Base-by-base conservation (phyloP, 2,888 invertebrate species). In the Pseudococcus longispinus region DNA sequence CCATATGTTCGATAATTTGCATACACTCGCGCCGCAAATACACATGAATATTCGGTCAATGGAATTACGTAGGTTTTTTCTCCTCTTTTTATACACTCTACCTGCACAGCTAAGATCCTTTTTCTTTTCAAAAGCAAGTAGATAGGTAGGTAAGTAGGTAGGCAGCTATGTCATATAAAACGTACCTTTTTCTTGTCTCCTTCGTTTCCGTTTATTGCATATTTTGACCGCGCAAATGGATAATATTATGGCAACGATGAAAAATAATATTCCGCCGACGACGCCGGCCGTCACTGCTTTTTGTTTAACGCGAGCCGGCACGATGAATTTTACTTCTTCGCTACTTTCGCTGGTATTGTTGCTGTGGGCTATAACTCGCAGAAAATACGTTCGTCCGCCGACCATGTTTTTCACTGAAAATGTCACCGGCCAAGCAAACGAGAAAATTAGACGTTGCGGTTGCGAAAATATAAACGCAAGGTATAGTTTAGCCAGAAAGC, bases 141-240 rank as follows among this genome's bases (percentile, higher is more conserved):
- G 8, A 37, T 37, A 37, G 37, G 37, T 37, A 37, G 15, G 15
- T 46, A 46, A 46, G 13, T 13, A 46, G 13, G 15, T 46, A 46
- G 9, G 44, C 4, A 46, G 44, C 15, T 46, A 46, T 15, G 13
- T 9, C 1, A 11, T 32, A n/a, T 46, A 15, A 55, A 29, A 70
- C 77, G 92, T 93, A 98, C 98, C 98, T 96, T 98, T 97, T 93
- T 97, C 97, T 92, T 97, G 97, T 94, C 97, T 97, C 93, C 97
- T 95, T 90, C 97, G 94, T 92, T 97, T 97, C 91, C 97, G 93
- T 92, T 97, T 97, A 93, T 98, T 98, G 94, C 97, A 97, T 92
- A 98, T 97, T 93, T 98, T 97, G 91, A 98, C 97, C 90, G 97
- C 97, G 93, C 98, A 97, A 91, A 98, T 96, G 90, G 98, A 97